Evolutionary conservation across 37 sponge, comb jelly and placozoan species (phyloP).

Genomic region (Halichondria panicea): DNA sequence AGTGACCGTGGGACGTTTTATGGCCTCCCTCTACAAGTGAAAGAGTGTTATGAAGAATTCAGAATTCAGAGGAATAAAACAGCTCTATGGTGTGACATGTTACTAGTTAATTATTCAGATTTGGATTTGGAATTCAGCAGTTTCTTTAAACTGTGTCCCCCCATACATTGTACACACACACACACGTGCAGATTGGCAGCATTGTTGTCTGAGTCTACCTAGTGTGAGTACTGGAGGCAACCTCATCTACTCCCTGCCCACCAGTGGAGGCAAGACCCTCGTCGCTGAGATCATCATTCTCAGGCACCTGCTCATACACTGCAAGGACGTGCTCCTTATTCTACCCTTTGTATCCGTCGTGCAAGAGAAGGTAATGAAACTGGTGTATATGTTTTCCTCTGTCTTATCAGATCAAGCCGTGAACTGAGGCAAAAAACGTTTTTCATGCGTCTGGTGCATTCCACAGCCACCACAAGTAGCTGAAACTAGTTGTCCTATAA

Average conservation of each 20-base stretch:
- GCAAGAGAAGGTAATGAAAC: conserved; percentile 92
- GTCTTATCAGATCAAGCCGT: no score
- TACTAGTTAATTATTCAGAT: no score
- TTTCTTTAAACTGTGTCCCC: not conserved
- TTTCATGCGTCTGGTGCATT: no score
- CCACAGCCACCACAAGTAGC: no score
- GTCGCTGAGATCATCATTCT: conserved; percentile 93
- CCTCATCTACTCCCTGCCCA: conserved; percentile 89
- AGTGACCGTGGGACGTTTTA: conserved; percentile 72
- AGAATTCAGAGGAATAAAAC: conserved; percentile 55
- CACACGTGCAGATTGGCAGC: conserved; percentile 89
- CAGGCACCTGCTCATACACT: conserved; percentile 52
- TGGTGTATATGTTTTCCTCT: no score
- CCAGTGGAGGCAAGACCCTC: conserved; percentile 97
- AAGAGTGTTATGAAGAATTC: conserved; percentile 35
- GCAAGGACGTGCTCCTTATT: conserved; percentile 79
- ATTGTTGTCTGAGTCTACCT: conserved; percentile 57
- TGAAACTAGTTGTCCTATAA: no score
- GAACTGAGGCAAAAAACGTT: no score
- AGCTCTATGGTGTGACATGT: conserved; percentile 77
- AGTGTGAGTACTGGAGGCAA: conserved; percentile 51
- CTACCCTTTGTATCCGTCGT: conserved; percentile 94
- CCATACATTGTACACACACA: not conserved
- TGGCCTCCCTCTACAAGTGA: conserved; percentile 75
- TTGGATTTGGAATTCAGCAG: no score